Evolutionary conservation across 1,140 invertebrate genomes (phyloP), one percentile per base, ranked within the genome.

Genomic region (Druon quercuslanigerum): DNA sequence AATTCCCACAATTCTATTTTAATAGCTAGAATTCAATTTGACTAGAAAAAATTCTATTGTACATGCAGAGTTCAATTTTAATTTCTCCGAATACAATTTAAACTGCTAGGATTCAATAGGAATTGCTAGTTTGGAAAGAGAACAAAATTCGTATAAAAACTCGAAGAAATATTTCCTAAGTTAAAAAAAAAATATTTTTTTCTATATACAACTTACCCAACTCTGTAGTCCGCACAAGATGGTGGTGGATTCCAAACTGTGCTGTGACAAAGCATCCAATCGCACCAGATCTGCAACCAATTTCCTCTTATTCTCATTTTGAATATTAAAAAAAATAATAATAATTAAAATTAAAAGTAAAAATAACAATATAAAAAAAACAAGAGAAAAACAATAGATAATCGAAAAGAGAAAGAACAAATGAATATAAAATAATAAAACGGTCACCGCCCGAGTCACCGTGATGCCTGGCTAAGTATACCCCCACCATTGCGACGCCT

Each of bases 191-290:
- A 25, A 25, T 46, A 9, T 9, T 9, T 60, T 20, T 20, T 1
- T n/a, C 1, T n/a, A 54, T n/a, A 19, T 12, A 75, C 13, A n/a
- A 93, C 94, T 94, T 88, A 97, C 96, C 96, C 96, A 71, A 96
- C 93, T 90, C 94, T 94, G 86, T 95, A 96, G 89, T 96, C 96
- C 71, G 94, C 92, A 75, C 95, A 95, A 19, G 94, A 94, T 52
- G 96, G 96, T 50, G 96, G 96, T 46, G 96, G 96, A 92, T 97
- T 96, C 96, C 96, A 98, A 51, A 97, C 92, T 25, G 93, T 92
- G 82, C 94, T 95, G 87, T 97, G 96, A 87, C 95, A 96, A 57
- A 96, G 92, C 94, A 98, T 95, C 97, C 96, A 98, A 89, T 98
- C 96, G 86, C 95, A 96, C 96, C 96, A 98, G 77, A 96, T 94